Evolutionary conservation across 1,140 invertebrate species (phyloP).

Genomic region (Akabosia matsudoensis): DNA sequence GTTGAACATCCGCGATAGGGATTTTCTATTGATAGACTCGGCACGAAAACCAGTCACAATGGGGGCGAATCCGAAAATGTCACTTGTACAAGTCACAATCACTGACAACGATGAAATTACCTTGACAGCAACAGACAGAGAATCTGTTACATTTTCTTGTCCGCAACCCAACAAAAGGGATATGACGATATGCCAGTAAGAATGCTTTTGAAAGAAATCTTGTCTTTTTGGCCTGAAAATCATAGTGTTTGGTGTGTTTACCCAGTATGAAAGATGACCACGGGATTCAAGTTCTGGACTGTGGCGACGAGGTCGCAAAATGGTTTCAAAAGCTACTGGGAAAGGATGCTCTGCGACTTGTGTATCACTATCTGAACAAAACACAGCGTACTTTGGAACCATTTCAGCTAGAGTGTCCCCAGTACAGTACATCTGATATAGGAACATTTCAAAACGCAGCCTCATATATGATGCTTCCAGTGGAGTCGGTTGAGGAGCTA

Average conservation of each 20-base stretch:
- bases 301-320: conserved; percentile 49
- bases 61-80: background rate
- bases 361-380: background rate
- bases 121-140: background rate
- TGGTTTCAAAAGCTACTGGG: conserved; percentile 48
- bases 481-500: conserved; percentile 4
- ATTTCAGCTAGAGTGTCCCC: background rate
- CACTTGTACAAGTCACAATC: background rate
- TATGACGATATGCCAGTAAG: background rate
- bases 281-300: conserved; percentile 48
- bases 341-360: background rate
- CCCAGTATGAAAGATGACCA: conserved; percentile 26
- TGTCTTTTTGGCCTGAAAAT: background rate
- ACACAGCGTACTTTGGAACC: background rate
- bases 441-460: conserved; percentile 7
- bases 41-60: background rate
- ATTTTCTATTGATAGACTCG: conserved; percentile 1
- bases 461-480: background rate
- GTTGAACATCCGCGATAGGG: conserved; percentile 7
- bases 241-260: background rate
- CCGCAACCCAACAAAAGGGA: too few relatives aligned
- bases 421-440: background rate
- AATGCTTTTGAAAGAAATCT: background rate
- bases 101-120: background rate
- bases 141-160: background rate